Percentiles rank a stretch among this genome's conserved stretches.
Evolutionary conservation across 2,113 vertebrate species (phyloP).

Genomic region (Scomber scombrus): DNA sequence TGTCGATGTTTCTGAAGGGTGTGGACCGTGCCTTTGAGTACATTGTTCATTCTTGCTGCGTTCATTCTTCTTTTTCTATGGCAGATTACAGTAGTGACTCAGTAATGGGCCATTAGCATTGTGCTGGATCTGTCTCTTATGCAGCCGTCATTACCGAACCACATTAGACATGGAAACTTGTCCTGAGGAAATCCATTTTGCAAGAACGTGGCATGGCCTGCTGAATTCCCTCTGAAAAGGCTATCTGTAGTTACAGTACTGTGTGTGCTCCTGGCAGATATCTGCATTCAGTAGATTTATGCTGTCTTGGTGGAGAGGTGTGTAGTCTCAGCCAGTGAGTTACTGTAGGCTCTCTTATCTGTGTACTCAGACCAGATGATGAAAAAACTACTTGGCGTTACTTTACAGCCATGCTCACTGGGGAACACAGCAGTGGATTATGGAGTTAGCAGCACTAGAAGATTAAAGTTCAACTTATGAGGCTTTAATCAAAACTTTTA

Average conservation of each 20-base stretch:
- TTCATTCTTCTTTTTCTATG: slow-evolving; percentile 33
- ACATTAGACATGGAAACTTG: slow-evolving; percentile 63
- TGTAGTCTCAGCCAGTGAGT: slow-evolving; percentile 31
- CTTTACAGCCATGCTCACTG: slow-evolving; percentile 17
- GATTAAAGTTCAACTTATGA: slow-evolving; percentile 43
- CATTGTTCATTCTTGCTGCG: slow-evolving; percentile 27
- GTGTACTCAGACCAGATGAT: slow-evolving; percentile 47
- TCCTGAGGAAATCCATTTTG: slow-evolving; percentile 51
- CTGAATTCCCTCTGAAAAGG: slow-evolving; percentile 32
- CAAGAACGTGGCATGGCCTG: slow-evolving; percentile 45
- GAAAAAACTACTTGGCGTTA: slow-evolving; percentile 46
- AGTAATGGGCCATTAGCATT: slow-evolving; percentile 70
- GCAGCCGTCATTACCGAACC: slow-evolving; percentile 46
- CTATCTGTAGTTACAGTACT: slow-evolving; percentile 46
- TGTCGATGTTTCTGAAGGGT: slow-evolving; percentile 25
- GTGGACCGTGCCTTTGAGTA: not conserved
- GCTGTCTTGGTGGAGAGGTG: slow-evolving; percentile 44
- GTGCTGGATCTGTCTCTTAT: slow-evolving; percentile 48
- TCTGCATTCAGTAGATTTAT: slow-evolving; percentile 50
- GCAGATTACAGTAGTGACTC: slow-evolving; percentile 59
- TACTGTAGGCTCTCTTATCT: slow-evolving; percentile 55
- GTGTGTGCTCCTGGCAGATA: slow-evolving; percentile 50
- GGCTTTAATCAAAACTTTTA: slow-evolving; percentile 36
- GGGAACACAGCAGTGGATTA: slow-evolving; percentile 16
- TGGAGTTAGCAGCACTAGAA: slow-evolving; percentile 32